These are phyloP conservation scores for Alectoris magna DNA, from an alignment of 2,797 vertebrate genomes.

Conservation along the genomic window DNA sequence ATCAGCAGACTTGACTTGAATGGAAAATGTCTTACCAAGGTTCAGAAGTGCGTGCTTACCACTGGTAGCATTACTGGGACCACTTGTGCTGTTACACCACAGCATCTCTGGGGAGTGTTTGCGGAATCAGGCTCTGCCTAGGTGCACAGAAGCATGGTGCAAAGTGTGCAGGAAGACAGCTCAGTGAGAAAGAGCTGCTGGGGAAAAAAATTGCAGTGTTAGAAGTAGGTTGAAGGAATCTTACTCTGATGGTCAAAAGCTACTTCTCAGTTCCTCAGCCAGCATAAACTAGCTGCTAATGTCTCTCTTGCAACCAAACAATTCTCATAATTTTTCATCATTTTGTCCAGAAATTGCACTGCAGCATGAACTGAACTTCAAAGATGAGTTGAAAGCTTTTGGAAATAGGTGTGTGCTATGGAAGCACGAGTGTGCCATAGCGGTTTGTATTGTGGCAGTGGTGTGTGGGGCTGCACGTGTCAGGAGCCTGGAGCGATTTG, in stretches of 20 bases:
- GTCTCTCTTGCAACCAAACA: background rate
- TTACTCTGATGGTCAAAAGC: background rate
- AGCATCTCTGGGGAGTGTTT: background rate
- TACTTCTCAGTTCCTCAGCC: background rate
- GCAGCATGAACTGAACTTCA: background rate
- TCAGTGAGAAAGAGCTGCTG: background rate
- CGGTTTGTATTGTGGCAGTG: accelerated
- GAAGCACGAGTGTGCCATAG: accelerated
- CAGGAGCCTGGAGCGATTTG: background rate
- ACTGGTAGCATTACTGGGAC: accelerated
- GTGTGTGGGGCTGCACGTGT: background rate
- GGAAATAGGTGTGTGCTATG: background rate
- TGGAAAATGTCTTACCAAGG: background rate
- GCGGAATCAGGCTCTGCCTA: background rate
- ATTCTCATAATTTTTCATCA: background rate
- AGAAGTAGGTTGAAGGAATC: background rate
- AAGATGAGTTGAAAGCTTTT: background rate
- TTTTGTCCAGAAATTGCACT: background rate
- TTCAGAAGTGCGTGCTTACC: background rate
- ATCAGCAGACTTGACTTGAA: background rate
- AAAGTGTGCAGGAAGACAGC: background rate
- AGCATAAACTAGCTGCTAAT: background rate
- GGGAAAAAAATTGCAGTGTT: background rate
- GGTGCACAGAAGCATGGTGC: background rate
- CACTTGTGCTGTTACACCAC: background rate